Evolutionary conservation across 53 echinoderm and acorn worm genomes (phyloP), one percentile per base, ranked within the genome.

Genomic region (Actinopyga echinites): DNA sequence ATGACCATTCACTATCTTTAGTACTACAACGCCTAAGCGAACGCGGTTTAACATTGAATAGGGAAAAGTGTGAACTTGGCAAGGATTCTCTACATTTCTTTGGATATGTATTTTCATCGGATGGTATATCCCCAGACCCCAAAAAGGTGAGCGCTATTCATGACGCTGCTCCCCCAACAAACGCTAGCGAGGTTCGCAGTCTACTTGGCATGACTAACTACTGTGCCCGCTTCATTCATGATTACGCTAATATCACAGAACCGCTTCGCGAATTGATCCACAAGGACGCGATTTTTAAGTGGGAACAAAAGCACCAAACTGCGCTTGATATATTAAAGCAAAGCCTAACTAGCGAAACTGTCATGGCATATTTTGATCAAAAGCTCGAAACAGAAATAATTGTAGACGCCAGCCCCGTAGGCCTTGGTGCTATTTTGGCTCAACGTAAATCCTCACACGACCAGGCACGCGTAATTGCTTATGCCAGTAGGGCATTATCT

Each of bases 391-490:
- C 91, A 1, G 85, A 91, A 25, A 13, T 94, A 7, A 15, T 89
- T 22, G 79, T 86, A 4, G 92, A 94, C 38, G 89, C 87, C 9
- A 95, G 89, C 55, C 89, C 91, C 24, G 84, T 89, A 25, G 91
- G 85, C 25, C 80, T 89, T 52, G 84, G 85, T 49, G 89, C 91
- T 1, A 59, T 89, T 21, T 59, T 91, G 15, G 26, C 89, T 86
- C 87, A 91, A 42, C 58, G 22, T 4, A 44, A 54, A 79, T 69
- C 56, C 26, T n/a, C 54, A 21, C 49, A 75, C 11, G 68, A 49
- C 22, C 37, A 25, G 26, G n/a, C 63, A 79, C 57, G 33, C 11
- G 65, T 82, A 2, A 57, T 85, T 4, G 89, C 87, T 8, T 67
- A 30, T 24, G 85, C 86, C 11, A 92, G 91, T 37, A 74, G 83